Evolutionary conservation across 2,888 invertebrate genomes (phyloP).

Genomic region (Metacarcinus magister): DNA sequence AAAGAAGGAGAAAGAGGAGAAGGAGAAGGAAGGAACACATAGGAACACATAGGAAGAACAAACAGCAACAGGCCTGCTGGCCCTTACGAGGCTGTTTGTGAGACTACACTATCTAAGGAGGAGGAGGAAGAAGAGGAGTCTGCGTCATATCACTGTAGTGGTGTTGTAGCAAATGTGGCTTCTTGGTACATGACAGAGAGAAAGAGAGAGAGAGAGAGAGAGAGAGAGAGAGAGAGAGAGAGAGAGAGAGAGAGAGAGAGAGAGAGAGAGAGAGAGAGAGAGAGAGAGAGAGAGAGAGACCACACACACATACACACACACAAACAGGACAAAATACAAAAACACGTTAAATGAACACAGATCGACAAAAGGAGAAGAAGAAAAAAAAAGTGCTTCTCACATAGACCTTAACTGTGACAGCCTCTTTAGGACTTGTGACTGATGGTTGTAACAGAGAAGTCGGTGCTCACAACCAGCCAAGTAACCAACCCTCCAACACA

Average conservation of each 20-base stretch:
- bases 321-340: too few species aligned
- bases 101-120: neutral
- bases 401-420: too few species aligned
- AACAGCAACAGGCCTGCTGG: too few species aligned
- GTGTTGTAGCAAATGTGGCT: too few species aligned
- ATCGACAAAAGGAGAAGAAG: neutral
- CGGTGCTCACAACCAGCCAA: too few species aligned
- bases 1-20: too few species aligned
- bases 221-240: neutral
- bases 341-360: neutral
- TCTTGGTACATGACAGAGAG: neutral
- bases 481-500: too few species aligned
- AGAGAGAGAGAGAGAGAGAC: neutral
- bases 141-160: too few species aligned
- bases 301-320: neutral
- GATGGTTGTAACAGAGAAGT: neutral
- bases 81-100: too few species aligned
- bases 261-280: neutral
- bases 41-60: too few species aligned
- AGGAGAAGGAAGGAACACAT: neutral
- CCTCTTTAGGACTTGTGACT: too few species aligned
- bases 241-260: neutral
- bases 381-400: neutral
- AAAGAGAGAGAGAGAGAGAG: conserved; percentile 55
- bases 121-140: too few species aligned